These are phyloP conservation scores for Phyllostomus hastatus DNA, from an alignment of 2,113 vertebrate genomes.

Conservation along the genomic window DNA sequence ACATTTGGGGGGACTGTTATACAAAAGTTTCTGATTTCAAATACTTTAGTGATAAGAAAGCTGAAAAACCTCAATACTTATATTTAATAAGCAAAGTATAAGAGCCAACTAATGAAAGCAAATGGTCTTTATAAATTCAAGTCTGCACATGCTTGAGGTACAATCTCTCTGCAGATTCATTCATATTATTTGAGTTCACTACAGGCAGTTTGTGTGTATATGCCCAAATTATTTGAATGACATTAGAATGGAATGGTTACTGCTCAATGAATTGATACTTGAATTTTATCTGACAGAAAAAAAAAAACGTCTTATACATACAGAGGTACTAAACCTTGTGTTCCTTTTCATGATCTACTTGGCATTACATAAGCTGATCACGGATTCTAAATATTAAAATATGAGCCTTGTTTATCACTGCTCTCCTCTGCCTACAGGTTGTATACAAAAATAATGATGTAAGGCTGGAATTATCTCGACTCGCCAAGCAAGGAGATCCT, in stretches of 20 bases:
- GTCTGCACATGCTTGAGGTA: conserved; percentile 18
- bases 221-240: background rate
- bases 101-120: conserved; percentile 39
- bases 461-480: conserved; percentile 93
- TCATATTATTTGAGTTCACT: conserved; percentile 58
- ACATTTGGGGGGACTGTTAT: background rate
- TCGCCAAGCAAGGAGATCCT: conserved; percentile 94
- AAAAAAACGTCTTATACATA: background rate
- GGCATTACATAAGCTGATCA: background rate
- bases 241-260: background rate
- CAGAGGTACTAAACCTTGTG: background rate
- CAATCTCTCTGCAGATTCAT: conserved; percentile 51
- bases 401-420: background rate
- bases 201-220: background rate
- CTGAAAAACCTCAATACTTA: conserved; percentile 52
- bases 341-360: background rate
- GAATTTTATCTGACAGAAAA: conserved; percentile 11
- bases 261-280: background rate
- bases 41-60: conserved; percentile 41
- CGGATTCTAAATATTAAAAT: background rate
- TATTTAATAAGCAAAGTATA: conserved; percentile 55
- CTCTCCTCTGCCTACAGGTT: conserved; percentile 85
- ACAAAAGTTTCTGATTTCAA: conserved; percentile 56
- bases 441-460: conserved; percentile 99
- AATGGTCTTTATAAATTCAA: conserved; percentile 68